A percentile compares a stretch with the other conserved stretches of the same genome.
phyloP scores from a whole-genome alignment of 2,888 invertebrate genomes.

The Hartigia nigra region DNA sequence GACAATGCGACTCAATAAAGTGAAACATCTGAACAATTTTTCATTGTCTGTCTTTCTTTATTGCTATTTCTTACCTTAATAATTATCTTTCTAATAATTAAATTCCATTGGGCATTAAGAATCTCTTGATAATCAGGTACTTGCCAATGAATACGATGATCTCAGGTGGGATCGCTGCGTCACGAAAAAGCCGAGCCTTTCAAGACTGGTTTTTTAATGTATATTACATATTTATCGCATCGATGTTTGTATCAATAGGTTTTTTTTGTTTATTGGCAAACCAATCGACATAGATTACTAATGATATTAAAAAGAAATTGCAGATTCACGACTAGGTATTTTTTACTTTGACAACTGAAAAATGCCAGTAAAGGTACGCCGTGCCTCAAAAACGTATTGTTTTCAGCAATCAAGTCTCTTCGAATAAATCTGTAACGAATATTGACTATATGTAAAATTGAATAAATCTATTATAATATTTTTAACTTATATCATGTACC shows the following conservation, averaged over 20 bases:
- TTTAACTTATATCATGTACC: background rate
- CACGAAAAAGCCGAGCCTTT: conserved; percentile 42
- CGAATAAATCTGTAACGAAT: background rate
- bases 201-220: conserved; percentile 50
- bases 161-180: background rate
- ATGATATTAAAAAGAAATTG: background rate
- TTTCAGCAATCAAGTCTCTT: background rate
- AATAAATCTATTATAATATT: background rate
- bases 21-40: background rate
- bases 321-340: background rate
- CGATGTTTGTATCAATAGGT: conserved; percentile 13
- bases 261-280: conserved; percentile 16
- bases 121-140: background rate
- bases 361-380: background rate
- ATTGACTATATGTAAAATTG: background rate
- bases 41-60: background rate
- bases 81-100: background rate
- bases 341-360: background rate
- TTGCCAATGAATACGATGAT: background rate
- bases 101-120: background rate
- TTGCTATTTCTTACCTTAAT: background rate
- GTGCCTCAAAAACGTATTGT: background rate
- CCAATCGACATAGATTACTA: background rate
- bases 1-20: background rate
- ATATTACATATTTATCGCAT: conserved; percentile 44